Conservation (phyloP, 2,797 vertebrate genomes). For the Poecilia gillii region DNA sequence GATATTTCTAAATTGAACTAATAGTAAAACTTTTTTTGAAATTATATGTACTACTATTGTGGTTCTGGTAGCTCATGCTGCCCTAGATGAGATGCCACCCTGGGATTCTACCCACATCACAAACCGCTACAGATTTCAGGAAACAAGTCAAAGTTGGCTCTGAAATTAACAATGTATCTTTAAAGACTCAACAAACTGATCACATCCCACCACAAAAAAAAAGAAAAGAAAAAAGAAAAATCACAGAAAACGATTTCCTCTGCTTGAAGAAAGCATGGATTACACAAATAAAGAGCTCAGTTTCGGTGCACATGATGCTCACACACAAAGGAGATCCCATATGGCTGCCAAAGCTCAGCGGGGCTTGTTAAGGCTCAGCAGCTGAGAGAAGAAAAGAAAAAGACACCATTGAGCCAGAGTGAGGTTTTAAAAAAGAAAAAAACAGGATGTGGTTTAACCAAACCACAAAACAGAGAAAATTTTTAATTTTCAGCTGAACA, state of each 20-base stretch:
- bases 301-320: constrained; percentile 27
- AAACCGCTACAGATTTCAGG: too few species aligned
- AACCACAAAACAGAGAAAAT: constrained; percentile 17
- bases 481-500: constrained; percentile 8
- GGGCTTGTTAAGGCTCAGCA: constrained; percentile 64
- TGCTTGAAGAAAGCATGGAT: constrained; percentile 21
- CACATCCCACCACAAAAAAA: neutral
- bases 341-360: constrained; percentile 53
- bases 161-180: neutral
- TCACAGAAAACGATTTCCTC: neutral
- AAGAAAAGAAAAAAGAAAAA: neutral
- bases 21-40: too few species aligned
- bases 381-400: constrained; percentile 35
- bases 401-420: constrained; percentile 17
- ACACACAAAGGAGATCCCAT: constrained; percentile 36
- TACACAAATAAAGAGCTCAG: constrained; percentile 8
- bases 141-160: neutral
- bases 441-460: neutral
- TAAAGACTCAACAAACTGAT: neutral
- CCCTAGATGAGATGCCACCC: too few species aligned
- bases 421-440: neutral
- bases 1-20: too few species aligned
- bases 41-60: too few species aligned
- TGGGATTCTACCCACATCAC: too few species aligned
- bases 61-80: too few species aligned